Percentiles rank a stretch among this genome's conserved stretches.
These are phyloP conservation scores for Corythaeola cristata DNA, from an alignment of 2,113 vertebrate genomes.

Conservation along the genomic window DNA sequence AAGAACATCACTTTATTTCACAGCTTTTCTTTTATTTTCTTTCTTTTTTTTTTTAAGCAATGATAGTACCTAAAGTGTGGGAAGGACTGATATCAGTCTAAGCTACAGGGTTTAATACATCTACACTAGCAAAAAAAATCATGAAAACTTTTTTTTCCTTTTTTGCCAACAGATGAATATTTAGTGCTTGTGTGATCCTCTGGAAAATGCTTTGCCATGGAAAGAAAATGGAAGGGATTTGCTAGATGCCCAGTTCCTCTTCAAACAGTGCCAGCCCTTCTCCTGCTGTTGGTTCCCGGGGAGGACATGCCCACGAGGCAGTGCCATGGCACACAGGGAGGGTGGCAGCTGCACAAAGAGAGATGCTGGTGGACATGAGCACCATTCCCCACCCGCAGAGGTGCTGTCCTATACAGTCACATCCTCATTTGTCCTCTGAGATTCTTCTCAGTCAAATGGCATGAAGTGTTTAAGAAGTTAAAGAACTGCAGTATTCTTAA, in stretches of 20 bases:
- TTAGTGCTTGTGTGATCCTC: not conserved
- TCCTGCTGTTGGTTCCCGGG: accelerated
- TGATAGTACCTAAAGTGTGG: not conserved
- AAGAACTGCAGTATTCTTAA: not conserved
- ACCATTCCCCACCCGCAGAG: not conserved
- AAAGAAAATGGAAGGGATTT: not conserved
- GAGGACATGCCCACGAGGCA: not conserved
- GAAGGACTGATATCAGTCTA: not conserved
- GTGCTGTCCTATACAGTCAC: not conserved
- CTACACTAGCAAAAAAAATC: not conserved
- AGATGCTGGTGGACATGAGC: accelerated
- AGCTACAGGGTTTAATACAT: not conserved
- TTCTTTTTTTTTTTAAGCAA: not conserved
- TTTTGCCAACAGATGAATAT: not conserved
- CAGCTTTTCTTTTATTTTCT: not conserved
- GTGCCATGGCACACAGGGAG: not conserved
- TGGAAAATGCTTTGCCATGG: not conserved
- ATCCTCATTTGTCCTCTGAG: not conserved
- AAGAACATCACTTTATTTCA: not conserved
- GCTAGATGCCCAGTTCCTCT: not conserved
- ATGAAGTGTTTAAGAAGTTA: not conserved
- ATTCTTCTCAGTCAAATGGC: not conserved
- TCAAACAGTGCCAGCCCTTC: not conserved
- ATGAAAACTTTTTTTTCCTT: not conserved
- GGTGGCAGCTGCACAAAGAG: not conserved